Evolutionary conservation across 2,113 vertebrate genomes (phyloP).

Genomic region (Rhinoderma darwinii): DNA sequence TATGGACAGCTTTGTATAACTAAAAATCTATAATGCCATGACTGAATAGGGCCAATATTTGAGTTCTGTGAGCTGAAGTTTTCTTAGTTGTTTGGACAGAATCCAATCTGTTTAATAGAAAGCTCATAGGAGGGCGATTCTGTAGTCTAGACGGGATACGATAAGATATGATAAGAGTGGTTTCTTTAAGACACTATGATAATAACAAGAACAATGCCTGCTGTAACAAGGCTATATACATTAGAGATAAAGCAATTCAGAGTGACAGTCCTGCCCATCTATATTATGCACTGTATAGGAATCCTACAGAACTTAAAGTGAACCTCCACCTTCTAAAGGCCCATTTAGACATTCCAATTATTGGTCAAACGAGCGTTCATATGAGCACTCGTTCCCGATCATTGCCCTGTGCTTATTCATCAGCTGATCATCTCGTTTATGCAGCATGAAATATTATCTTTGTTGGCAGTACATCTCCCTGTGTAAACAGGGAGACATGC

Average conservation of each 20-base stretch:
- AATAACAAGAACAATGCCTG: background rate
- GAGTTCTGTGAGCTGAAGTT: background rate
- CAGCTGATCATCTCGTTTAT: no score
- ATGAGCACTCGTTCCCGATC: no score
- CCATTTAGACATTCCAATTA: no score
- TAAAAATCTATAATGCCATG: no score
- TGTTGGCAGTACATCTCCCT: no score
- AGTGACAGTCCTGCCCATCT: background rate
- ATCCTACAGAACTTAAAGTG: no score
- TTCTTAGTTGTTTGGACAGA: background rate
- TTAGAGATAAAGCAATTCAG: background rate
- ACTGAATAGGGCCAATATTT: background rate
- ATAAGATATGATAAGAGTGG: background rate
- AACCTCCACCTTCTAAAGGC: no score
- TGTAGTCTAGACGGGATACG: background rate
- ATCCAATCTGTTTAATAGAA: background rate
- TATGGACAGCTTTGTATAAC: background rate
- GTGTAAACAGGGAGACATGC: no score
- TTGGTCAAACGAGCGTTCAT: no score
- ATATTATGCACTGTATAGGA: background rate
- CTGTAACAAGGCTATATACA: background rate
- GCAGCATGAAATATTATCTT: no score
- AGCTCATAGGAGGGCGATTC: background rate
- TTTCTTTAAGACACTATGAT: conserved; percentile 1
- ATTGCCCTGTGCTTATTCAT: no score